A percentile compares a stretch with the other conserved stretches of the same genome.
Evolutionary conservation across 1,140 invertebrate genomes (phyloP).

Genomic region (Trichonephila clavipes): DNA sequence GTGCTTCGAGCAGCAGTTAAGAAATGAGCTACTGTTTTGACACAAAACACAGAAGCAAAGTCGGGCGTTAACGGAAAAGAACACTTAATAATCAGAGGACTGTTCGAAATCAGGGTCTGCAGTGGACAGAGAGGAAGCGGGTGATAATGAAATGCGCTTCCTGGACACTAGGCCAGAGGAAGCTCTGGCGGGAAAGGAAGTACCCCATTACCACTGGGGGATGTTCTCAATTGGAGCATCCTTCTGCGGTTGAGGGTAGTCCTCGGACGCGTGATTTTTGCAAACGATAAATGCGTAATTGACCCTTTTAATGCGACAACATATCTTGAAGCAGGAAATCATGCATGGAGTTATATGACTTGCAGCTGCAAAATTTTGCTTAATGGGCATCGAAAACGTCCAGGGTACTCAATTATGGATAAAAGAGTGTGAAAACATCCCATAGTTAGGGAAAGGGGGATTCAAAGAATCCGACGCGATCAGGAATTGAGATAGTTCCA

Average conservation of each 20-base stretch:
- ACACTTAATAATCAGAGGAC: conserved; percentile 6
- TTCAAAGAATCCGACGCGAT: too few species aligned
- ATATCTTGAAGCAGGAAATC: conserved; percentile 13
- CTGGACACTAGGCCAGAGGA: conserved; percentile 29
- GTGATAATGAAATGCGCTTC: conserved; percentile 60
- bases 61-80: conserved; percentile 11
- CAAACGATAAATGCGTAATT: conserved; percentile 30
- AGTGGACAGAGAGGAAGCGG: conserved; percentile 5
- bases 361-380: not conserved
- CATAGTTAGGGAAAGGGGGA: not conserved
- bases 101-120: conserved; percentile 41
- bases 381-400: not conserved
- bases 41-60: not conserved
- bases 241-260: conserved; percentile 31
- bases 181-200: conserved; percentile 60
- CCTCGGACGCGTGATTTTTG: not conserved
- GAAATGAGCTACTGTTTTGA: not conserved
- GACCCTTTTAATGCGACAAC: conserved; percentile 21
- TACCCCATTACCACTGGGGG: conserved; percentile 65
- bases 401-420: not conserved
- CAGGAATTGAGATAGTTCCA: too few species aligned
- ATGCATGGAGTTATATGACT: not conserved
- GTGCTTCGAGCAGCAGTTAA: not conserved
- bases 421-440: conserved; percentile 31
- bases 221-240: conserved; percentile 71